Percentiles rank a stretch among this genome's conserved stretches.
Conservation (phyloP, 2,113 vertebrate species). For the Thomomys bottae region DNA sequence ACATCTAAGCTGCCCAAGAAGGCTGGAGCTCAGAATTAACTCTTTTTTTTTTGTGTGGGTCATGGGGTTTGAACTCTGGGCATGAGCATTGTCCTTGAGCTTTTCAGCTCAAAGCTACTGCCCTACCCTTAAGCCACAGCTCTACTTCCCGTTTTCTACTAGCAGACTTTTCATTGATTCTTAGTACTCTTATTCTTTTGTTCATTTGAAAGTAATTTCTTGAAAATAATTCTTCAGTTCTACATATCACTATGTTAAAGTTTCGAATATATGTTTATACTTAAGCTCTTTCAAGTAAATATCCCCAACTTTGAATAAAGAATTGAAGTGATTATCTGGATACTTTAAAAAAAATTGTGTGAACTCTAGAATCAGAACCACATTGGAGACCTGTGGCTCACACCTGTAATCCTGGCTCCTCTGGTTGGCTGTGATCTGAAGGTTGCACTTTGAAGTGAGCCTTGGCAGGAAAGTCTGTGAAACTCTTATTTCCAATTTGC, state of each 20-base stretch:
- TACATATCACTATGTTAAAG: not conserved
- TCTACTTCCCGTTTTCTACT: too few relatives aligned
- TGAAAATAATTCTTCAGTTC: too few relatives aligned
- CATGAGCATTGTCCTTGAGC: too few relatives aligned
- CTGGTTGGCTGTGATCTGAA: too few relatives aligned
- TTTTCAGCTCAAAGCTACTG: too few relatives aligned
- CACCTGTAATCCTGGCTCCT: too few relatives aligned
- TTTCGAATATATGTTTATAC: not conserved
- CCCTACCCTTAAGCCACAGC: too few relatives aligned
- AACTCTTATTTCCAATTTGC: too few relatives aligned
- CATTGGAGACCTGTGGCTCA: too few relatives aligned
- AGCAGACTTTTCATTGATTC: not conserved
- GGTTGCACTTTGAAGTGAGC: too few relatives aligned
- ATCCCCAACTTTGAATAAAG: not conserved
- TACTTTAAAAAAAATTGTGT: not conserved
- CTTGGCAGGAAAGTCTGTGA: too few relatives aligned
- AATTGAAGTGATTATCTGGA: conserved; percentile 20
- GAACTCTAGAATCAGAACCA: not conserved
- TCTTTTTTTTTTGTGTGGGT: not conserved
- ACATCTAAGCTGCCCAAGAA: not conserved
- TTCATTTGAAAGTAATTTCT: conserved; percentile 6
- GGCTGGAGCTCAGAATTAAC: not conserved
- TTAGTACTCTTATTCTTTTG: not conserved
- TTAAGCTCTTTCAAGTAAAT: not conserved
- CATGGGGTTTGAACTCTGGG: too few relatives aligned